Evolutionary conservation across 1,140 invertebrate species (phyloP).

Genomic region (Campodea augens): DNA sequence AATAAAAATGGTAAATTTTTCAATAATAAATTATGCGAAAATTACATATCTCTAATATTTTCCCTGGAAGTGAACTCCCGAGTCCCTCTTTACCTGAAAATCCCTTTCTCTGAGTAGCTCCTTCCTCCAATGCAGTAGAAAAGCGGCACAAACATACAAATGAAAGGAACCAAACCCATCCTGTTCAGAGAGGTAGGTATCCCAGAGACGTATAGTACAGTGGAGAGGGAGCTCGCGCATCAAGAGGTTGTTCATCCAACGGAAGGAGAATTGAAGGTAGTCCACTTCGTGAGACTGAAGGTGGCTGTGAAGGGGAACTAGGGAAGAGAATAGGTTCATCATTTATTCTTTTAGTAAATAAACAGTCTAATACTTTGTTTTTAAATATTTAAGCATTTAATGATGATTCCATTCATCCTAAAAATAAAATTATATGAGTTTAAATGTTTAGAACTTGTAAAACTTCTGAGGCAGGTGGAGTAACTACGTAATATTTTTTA

Average conservation of each 20-base stretch:
- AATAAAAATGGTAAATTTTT: too few species aligned
- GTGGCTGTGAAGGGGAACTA: slow-evolving; percentile 73
- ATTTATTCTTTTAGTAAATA: too few species aligned
- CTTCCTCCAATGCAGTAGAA: slow-evolving; percentile 85
- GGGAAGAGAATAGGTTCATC: too few species aligned
- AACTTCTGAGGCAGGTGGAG: too few species aligned
- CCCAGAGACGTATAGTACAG: slow-evolving; percentile 97
- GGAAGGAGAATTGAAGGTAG: slow-evolving; percentile 97
- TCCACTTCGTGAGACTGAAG: slow-evolving; percentile 84
- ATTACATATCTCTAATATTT: not conserved
- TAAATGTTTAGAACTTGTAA: too few species aligned
- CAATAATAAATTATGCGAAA: too few species aligned
- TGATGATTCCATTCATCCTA: too few species aligned
- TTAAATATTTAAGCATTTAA: too few species aligned
- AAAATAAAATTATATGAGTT: too few species aligned
- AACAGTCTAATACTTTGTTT: too few species aligned
- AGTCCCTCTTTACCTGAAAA: slow-evolving; percentile 55
- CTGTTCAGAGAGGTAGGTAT: slow-evolving; percentile 94
- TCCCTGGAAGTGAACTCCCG: not conserved
- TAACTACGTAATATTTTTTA: too few species aligned
- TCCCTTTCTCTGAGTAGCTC: slow-evolving; percentile 77
- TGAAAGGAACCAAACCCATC: slow-evolving; percentile 95
- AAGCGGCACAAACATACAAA: slow-evolving; percentile 95
- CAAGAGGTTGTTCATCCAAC: slow-evolving; percentile 99
- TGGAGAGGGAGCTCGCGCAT: slow-evolving; percentile 91